Evolutionary conservation across 1,140 invertebrate genomes (phyloP).

Genomic region (Dermatophagoides farinae): DNA sequence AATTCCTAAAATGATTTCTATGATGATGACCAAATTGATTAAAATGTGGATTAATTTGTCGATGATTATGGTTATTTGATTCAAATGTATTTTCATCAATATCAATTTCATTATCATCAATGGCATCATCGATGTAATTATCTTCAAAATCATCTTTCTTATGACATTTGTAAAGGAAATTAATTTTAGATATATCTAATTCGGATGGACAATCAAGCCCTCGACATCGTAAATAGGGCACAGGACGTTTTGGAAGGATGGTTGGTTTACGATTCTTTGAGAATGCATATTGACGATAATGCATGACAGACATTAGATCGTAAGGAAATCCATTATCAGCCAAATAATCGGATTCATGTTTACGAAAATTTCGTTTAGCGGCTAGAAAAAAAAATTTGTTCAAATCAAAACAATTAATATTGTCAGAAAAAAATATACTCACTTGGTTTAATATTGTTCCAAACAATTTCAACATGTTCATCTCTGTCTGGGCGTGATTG

Average conservation of each 20-base stretch:
- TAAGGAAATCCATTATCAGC: constrained; percentile 17
- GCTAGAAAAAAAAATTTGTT: constrained; percentile 12
- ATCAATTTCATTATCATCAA: background rate
- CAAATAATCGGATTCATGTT: constrained; percentile 15
- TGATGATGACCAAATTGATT: too few species aligned
- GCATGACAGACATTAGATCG: constrained; percentile 16
- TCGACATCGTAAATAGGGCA: constrained; percentile 23
- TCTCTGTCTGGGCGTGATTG: constrained; percentile 28
- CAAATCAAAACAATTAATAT: background rate
- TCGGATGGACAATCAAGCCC: constrained; percentile 26
- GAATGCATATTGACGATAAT: constrained; percentile 18
- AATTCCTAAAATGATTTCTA: too few species aligned
- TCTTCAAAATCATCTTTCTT: background rate
- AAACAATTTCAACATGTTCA: constrained; percentile 22
- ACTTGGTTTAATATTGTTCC: constrained; percentile 21
- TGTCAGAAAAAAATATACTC: background rate
- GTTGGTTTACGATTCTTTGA: constrained; percentile 15
- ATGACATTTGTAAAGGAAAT: constrained; percentile 28
- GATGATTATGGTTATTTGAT: background rate
- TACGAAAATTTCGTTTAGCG: constrained; percentile 19
- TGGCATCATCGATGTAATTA: background rate
- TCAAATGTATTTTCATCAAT: background rate
- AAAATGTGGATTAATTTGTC: background rate
- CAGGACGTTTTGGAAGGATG: background rate
- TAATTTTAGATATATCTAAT: constrained; percentile 30